Percentiles rank a stretch among this genome's conserved stretches.
These are phyloP conservation scores for Drosophila borborema DNA, from an alignment of 2,888 invertebrate species.

Conservation along the genomic window DNA sequence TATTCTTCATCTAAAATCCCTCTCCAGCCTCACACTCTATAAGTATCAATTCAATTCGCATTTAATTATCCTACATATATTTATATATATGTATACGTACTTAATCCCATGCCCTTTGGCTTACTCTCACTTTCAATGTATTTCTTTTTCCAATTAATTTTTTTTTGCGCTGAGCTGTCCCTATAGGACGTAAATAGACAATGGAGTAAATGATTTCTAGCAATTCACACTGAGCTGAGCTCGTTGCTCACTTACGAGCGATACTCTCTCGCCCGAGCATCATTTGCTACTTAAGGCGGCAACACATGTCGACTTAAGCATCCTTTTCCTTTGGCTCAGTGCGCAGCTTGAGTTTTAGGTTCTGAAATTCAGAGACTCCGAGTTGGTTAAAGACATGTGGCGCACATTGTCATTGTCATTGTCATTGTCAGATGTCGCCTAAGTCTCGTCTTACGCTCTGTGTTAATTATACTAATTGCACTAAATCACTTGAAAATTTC, in stretches of 20 bases:
- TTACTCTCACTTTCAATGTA: constrained; percentile 20
- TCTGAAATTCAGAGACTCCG: constrained; percentile 25
- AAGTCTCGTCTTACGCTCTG: constrained; percentile 73
- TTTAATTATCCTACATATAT: constrained; percentile 7
- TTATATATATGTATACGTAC: background rate
- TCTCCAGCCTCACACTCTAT: too few relatives aligned
- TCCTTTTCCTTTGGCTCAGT: constrained; percentile 26
- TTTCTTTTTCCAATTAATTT: constrained; percentile 16
- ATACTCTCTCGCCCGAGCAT: constrained; percentile 49
- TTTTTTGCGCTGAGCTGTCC: constrained; percentile 2
- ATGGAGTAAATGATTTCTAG: constrained; percentile 24
- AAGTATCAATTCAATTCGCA: constrained; percentile 4
- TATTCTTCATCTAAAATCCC: background rate
- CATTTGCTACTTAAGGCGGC: constrained; percentile 61
- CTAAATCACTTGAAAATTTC: constrained; percentile 78
- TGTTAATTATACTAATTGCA: constrained; percentile 81
- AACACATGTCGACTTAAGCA: constrained; percentile 74
- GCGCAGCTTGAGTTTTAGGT: constrained; percentile 16
- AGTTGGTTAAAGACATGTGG: constrained; percentile 67
- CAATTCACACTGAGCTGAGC: constrained; percentile 30
- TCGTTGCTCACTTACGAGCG: constrained; percentile 34
- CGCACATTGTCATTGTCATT: constrained; percentile 23
- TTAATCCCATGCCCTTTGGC: background rate
- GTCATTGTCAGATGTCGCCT: constrained; percentile 73
- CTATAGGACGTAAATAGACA: constrained; percentile 33